These are phyloP conservation scores for Chelonoidis abingdonii DNA, from an alignment of 2,113 vertebrate genomes.

Conservation along the genomic window DNA sequence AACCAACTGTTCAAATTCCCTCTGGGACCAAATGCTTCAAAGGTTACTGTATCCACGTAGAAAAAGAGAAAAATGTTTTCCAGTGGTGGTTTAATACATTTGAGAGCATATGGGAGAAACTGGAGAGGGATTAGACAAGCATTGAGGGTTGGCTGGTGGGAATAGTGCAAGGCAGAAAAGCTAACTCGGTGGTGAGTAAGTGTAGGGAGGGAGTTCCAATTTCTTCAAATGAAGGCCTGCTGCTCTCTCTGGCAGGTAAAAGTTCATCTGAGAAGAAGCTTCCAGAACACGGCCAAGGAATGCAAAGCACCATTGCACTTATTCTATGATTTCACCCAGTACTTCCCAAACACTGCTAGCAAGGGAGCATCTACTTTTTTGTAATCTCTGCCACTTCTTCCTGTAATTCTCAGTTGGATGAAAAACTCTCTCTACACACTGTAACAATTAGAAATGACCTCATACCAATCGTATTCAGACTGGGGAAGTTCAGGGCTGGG, in stretches of 20 bases:
- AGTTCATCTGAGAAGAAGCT: not conserved
- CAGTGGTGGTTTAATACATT: not conserved
- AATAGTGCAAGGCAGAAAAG: not conserved
- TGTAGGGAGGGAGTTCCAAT: not conserved
- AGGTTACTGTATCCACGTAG: not conserved
- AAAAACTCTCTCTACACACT: not conserved
- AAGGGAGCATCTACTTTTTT: not conserved
- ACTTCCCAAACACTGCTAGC: not conserved
- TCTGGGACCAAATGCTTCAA: not conserved
- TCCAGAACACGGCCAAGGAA: not conserved
- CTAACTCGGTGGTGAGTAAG: not conserved
- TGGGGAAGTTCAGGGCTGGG: not conserved
- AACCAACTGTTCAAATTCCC: not conserved
- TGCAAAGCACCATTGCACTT: not conserved
- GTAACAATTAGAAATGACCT: not conserved
- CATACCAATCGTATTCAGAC: not conserved
- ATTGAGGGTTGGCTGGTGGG: not conserved
- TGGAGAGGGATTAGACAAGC: not conserved
- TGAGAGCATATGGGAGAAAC: not conserved
- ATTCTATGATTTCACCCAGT: not conserved
- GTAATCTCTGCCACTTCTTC: not conserved
- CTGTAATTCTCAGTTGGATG: not conserved
- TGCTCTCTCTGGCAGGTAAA: not conserved
- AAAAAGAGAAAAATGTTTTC: not conserved
- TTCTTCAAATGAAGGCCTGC: not conserved